Evolutionary conservation across 37 sponge, comb jelly and placozoan species (phyloP), one percentile per base, ranked within the genome.

Genomic region (Mnemiopsis leidyi): DNA sequence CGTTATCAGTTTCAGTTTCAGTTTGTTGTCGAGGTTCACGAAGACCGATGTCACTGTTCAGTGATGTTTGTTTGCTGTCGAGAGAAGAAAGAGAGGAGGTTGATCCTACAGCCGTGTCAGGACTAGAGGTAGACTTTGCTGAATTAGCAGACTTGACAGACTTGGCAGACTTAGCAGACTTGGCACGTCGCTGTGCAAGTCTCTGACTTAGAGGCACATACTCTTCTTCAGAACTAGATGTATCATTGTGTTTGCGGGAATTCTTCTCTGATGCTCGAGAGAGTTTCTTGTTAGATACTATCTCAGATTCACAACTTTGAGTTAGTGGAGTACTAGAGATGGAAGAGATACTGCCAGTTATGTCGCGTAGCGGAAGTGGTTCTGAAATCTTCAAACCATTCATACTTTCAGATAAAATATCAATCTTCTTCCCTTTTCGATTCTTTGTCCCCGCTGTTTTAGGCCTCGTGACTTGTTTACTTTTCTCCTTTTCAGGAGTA

Each of bases 181-280:
- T 31, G 32, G 79, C 79, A 77, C 79, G 79, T 1, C 79, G 79
- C 79, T 34, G 20, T 32, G 79, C 79, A 20, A 77, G 16, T 77
- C 79, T 77, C 79, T 77, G 35, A 32, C 79, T 77, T 26, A 77
- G 79, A 16, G 79, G 79, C 16, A 34, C 18, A 36, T 77, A 77
- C 18, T 77, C 79, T 21, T 34, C 79, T 31, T 77, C 79, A 32
- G 79, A 77, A 34, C 32, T 32, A 34, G 79, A 77, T 13, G 13
- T 18, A 5, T 48, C 61, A 48, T 13, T 48, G 9, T 48, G 9
- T 48, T 48, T 48, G n/a, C n/a, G n/a, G n/a, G n/a, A n/a, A n/a
- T n/a, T n/a, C 61, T 48, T 48, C 5, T 48, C 61, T 18, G 5
- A 5, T 48, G 13, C 13, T 13, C 13, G 5, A 48, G 9, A 5